Base-by-base conservation (phyloP, 2,888 invertebrate genomes). In the Eledona agricola region DNA sequence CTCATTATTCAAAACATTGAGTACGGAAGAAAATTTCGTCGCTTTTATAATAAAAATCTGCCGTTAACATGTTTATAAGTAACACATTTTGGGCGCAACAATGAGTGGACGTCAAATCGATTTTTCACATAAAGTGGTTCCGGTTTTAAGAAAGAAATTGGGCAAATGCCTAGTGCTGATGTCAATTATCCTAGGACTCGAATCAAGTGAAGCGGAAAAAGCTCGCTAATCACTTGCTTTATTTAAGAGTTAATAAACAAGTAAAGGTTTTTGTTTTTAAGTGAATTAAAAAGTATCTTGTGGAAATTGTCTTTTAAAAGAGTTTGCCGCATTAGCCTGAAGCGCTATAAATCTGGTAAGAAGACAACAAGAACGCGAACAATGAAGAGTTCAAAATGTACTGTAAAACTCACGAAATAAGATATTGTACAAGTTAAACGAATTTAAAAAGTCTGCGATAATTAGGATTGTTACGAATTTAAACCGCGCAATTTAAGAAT, bases 41-140 rank as follows among this genome's bases (percentile, higher is more conserved):
- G 28, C 16, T 32, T 45, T 45, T 32, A 45, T 45, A 45, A 32
- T 32, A 23, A 45, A 32, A 22, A 23, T 45, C 32, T 45, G 35
- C 34, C 40, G 23, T 46, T 26, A 45, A 46, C 53, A 45, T 57
- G 49, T 50, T n/a, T 55, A 42, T 43, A 55, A 42, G 45, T 56
- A 61, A 58, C 58, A 47, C 25, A 57, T 55, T 62, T 62, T 63
- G 61, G 62, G 62, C 61, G 62, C 59, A 43, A 60, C 63, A 57
- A 66, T 63, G 64, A 64, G 65, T 64, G 60, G 65, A 59, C 61
- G 62, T 64, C 64, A 64, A 62, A 64, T 66, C 62, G 64, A 66
- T 66, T 66, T 63, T 63, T 61, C 63, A 62, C 61, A 59, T 53
- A 55, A 62, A 63, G 60, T 55, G 59, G 62, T 52, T 59, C 58